Evolutionary conservation across 2,888 invertebrate species (phyloP).

Genomic region (Eupsilia transversa): DNA sequence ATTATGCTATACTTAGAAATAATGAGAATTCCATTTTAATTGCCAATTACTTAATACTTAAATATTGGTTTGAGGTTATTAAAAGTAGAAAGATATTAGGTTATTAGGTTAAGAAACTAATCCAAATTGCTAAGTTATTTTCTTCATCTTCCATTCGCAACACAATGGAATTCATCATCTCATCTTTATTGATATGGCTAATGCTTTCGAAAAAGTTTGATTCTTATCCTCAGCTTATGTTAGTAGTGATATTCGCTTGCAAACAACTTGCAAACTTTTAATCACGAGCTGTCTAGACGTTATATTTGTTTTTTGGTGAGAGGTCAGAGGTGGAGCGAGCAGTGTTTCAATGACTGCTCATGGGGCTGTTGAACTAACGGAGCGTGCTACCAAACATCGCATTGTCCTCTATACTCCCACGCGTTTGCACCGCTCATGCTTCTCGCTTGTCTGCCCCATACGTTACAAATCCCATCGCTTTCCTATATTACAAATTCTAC

Average conservation of each 20-base stretch:
- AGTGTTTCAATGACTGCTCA: constrained; percentile 67
- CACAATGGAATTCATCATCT: constrained; percentile 16
- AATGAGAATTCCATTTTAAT: constrained; percentile 47
- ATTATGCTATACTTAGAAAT: constrained; percentile 34
- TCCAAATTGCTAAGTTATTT: neutral
- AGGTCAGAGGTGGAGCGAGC: constrained; percentile 54
- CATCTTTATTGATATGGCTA: constrained; percentile 20
- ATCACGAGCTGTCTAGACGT: constrained; percentile 50
- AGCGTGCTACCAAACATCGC: constrained; percentile 66
- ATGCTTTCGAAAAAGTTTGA: constrained; percentile 24
- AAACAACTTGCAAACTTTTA: constrained; percentile 20
- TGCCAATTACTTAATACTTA: constrained; percentile 37
- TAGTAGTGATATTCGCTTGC: constrained; percentile 17
- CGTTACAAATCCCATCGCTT: constrained; percentile 69
- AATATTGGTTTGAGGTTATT: constrained; percentile 6
- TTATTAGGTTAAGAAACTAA: neutral
- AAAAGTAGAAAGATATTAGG: neutral
- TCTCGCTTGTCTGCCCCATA: constrained; percentile 54
- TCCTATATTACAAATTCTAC: constrained; percentile 54
- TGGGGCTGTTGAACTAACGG: constrained; percentile 84
- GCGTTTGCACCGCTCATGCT: constrained; percentile 68
- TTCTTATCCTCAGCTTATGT: constrained; percentile 8
- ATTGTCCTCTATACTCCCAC: constrained; percentile 81
- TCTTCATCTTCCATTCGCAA: neutral
- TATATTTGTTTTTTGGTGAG: constrained; percentile 36